A percentile compares a stretch with the other conserved stretches of the same genome.
These are phyloP conservation scores for Mormoops blainvillei DNA, from an alignment of 2,113 vertebrate genomes.

Conservation along the genomic window DNA sequence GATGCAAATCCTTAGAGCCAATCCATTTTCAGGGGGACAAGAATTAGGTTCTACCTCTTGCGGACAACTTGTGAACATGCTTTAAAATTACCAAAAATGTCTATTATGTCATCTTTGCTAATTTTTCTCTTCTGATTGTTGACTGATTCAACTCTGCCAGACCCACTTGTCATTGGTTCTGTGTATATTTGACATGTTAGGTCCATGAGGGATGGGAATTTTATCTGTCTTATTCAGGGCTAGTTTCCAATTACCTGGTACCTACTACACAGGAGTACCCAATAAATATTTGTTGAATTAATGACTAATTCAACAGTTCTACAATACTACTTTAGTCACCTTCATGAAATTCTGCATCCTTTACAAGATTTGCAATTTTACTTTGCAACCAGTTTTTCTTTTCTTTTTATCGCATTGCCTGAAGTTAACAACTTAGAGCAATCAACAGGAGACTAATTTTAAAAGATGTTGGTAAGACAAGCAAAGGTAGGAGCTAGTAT, in stretches of 20 bases:
- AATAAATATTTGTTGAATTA: not conserved
- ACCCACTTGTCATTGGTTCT: not conserved
- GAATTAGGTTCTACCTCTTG: not conserved
- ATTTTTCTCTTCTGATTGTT: not conserved
- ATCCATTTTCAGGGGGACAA: not conserved
- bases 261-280: not conserved
- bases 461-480: not conserved
- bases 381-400: constrained; percentile 5
- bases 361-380: not conserved
- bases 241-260: not conserved
- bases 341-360: not conserved
- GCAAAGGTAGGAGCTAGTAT: not conserved
- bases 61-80: not conserved
- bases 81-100: not conserved
- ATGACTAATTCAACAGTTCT: not conserved
- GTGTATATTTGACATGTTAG: not conserved
- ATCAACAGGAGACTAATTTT: not conserved
- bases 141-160: not conserved
- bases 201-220: not conserved
- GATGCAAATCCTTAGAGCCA: not conserved
- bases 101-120: not conserved
- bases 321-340: not conserved
- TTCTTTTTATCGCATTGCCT: not conserved
- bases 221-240: not conserved
- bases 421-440: not conserved